Conservation (phyloP, 2,888 invertebrate genomes). For the Cotesia congregata region DNA sequence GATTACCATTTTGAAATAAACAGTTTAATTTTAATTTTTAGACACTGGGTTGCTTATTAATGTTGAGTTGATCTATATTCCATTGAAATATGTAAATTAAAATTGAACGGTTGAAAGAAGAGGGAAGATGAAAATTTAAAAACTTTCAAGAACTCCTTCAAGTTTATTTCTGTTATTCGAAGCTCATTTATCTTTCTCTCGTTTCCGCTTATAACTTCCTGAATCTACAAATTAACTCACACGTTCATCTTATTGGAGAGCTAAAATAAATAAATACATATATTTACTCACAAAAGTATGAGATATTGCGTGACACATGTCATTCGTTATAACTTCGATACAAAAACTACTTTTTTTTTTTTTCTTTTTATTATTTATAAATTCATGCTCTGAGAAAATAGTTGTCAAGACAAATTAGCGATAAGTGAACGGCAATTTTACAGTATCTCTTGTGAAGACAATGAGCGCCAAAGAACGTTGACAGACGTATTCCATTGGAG, state of each 20-base stretch:
- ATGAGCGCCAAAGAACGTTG: neutral
- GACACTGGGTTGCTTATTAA: neutral
- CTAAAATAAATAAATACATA: neutral
- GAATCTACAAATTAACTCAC: neutral
- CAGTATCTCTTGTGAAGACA: neutral
- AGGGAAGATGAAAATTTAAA: neutral
- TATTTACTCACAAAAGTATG: neutral
- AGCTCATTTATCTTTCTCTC: conserved; percentile 26
- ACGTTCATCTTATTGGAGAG: neutral
- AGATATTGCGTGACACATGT: neutral
- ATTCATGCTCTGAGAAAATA: neutral
- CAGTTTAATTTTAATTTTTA: neutral
- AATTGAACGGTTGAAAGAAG: neutral
- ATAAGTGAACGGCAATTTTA: neutral
- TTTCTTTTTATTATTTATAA: neutral
- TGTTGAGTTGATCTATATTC: neutral
- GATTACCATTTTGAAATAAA: neutral
- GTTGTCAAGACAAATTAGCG: neutral
- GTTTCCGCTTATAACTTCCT: neutral
- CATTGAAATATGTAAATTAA: neutral
- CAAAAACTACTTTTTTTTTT: neutral
- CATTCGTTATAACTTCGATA: neutral
- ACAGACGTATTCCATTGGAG: neutral
- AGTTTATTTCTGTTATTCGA: conserved; percentile 28
- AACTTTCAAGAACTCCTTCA: neutral